Conservation (phyloP, 2,797 vertebrate species). For the Coregonus ussuriensis region DNA sequence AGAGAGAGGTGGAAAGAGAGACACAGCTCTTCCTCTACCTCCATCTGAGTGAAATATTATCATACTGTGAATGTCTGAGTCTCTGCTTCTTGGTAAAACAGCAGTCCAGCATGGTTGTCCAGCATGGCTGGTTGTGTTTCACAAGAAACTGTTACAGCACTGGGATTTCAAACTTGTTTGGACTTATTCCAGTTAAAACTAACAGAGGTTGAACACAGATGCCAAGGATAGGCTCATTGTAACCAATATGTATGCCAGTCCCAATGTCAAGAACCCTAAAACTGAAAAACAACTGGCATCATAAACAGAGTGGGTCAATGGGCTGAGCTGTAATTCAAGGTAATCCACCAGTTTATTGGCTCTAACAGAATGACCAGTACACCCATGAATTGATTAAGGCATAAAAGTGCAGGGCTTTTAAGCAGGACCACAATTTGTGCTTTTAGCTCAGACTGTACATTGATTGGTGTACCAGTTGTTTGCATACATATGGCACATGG, state of each 20-base stretch:
- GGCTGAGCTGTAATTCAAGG: constrained; percentile 66
- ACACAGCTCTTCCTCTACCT: constrained; percentile 9
- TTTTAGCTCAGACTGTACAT: constrained; percentile 68
- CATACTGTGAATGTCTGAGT: neutral
- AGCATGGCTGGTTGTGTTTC: neutral
- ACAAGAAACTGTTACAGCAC: neutral
- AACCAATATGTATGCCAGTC: constrained; percentile 16
- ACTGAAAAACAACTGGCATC: constrained; percentile 38
- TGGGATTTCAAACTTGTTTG: neutral
- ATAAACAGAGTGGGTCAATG: constrained; percentile 63
- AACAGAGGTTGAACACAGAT: constrained; percentile 72
- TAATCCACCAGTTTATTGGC: constrained; percentile 71
- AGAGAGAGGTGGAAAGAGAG: neutral
- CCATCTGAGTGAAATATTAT: constrained; percentile 1
- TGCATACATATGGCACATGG: constrained; percentile 46
- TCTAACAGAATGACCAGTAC: constrained; percentile 69
- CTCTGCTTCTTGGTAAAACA: neutral
- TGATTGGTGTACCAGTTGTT: constrained; percentile 64
- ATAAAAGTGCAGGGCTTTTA: constrained; percentile 69
- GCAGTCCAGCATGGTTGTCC: neutral
- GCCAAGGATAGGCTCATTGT: constrained; percentile 74
- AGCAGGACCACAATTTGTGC: constrained; percentile 56
- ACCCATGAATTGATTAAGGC: constrained; percentile 75
- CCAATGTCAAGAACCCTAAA: constrained; percentile 14
- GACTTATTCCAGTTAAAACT: neutral